Conservation (phyloP, 2,113 vertebrate genomes). For the Pavo muticus region DNA sequence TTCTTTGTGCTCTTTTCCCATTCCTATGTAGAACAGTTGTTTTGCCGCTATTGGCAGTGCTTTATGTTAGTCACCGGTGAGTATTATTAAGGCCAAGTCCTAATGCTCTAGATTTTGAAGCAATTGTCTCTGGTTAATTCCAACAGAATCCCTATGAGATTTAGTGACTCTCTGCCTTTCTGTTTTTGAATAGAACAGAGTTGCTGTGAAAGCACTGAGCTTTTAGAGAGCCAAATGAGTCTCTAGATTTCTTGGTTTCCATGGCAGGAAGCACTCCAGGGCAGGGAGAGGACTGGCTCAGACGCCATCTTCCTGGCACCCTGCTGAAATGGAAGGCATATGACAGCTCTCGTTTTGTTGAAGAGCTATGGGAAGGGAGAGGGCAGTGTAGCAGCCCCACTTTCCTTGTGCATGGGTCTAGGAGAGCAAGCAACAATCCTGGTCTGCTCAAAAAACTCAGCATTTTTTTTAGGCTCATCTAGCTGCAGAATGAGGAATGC, state of each 20-base stretch:
- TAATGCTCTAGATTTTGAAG: neutral
- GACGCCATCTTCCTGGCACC: neutral
- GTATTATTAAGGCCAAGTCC: neutral
- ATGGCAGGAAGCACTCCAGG: neutral
- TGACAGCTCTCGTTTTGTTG: neutral
- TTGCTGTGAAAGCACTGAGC: neutral
- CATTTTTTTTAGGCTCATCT: slow-evolving; percentile 36
- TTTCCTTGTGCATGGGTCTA: slow-evolving; percentile 36
- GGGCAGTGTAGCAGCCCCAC: neutral
- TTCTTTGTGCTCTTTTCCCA: neutral
- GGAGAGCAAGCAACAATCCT: neutral
- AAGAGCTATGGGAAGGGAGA: neutral
- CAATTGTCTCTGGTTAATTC: neutral
- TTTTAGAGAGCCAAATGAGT: neutral
- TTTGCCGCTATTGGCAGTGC: neutral
- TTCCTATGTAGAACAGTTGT: neutral
- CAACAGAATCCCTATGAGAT: neutral
- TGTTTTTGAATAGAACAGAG: neutral
- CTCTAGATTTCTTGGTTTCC: neutral
- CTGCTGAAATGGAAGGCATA: neutral
- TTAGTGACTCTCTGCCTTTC: neutral
- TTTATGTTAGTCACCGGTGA: neutral
- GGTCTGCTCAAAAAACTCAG: slow-evolving; percentile 58
- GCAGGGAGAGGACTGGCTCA: neutral
- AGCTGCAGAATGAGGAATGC: neutral